phyloP scores from a whole-genome alignment of 2,113 vertebrate genomes.

The Cyprichromis sp. region DNA sequence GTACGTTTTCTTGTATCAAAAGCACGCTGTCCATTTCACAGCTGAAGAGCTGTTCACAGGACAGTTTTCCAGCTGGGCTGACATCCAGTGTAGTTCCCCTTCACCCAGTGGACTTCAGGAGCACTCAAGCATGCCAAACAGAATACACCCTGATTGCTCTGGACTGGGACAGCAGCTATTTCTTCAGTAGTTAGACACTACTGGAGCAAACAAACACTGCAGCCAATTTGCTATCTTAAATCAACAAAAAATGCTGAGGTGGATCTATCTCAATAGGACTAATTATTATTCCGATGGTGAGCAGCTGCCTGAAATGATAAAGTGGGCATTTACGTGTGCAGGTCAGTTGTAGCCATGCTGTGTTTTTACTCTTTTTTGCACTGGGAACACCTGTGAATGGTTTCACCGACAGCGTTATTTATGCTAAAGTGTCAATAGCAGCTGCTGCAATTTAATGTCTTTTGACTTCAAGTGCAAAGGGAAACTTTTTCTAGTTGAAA shows the following conservation, averaged over 20 bases:
- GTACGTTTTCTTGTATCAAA: background rate
- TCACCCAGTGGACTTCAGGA: conserved; percentile 53
- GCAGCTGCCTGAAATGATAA: conserved; percentile 65
- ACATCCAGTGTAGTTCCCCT: conserved; percentile 60
- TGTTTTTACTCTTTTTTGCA: background rate
- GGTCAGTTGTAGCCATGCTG: conserved; percentile 39
- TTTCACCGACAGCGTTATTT: background rate
- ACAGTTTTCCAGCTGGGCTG: conserved; percentile 64
- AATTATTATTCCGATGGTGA: conserved; percentile 56
- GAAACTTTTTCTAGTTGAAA: background rate
- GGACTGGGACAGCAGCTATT: conserved; percentile 38
- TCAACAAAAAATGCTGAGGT: conserved; percentile 48
- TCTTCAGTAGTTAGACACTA: conserved; percentile 67
- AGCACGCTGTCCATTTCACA: conserved; percentile 52
- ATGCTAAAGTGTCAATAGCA: background rate
- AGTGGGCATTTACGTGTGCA: conserved; percentile 31
- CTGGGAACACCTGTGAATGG: background rate
- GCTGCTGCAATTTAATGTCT: background rate
- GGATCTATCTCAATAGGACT: conserved; percentile 46
- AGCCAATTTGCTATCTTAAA: conserved; percentile 51
- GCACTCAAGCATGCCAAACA: conserved; percentile 42
- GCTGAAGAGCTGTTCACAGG: conserved; percentile 50
- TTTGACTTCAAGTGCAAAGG: background rate
- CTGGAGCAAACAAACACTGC: conserved; percentile 67
- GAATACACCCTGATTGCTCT: conserved; percentile 45